phyloP scores from a whole-genome alignment of 2,888 invertebrate species.

The Mythimna pallens region DNA sequence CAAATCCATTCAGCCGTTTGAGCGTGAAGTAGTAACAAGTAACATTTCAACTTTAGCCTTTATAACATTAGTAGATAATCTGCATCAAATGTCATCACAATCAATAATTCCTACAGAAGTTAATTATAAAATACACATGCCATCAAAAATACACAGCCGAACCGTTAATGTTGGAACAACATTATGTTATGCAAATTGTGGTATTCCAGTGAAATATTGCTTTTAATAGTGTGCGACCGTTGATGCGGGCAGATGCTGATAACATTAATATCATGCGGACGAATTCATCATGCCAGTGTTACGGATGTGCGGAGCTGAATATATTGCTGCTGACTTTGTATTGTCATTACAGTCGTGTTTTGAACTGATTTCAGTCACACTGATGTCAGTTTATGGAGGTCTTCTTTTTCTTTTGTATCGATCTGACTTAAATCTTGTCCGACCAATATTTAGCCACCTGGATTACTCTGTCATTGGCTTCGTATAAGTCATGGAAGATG shows the following conservation, averaged over 20 bases:
- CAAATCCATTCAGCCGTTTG: too few relatives aligned
- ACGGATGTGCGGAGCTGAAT: slow-evolving; percentile 28
- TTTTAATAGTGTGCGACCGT: slow-evolving; percentile 68
- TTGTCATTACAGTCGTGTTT: slow-evolving; percentile 6
- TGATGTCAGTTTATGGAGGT: not conserved
- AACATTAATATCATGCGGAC: slow-evolving; percentile 69
- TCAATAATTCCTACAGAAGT: slow-evolving; percentile 24
- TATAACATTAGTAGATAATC: not conserved
- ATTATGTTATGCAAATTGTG: slow-evolving; percentile 73
- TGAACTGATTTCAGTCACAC: not conserved
- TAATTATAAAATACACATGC: slow-evolving; percentile 35
- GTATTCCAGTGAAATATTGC: slow-evolving; percentile 69
- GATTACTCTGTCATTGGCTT: too few relatives aligned
- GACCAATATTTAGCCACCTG: too few relatives aligned
- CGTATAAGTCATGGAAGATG: too few relatives aligned
- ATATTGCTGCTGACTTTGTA: slow-evolving; percentile 9
- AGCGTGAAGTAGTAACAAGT: too few relatives aligned
- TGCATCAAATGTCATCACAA: not conserved
- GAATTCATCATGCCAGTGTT: slow-evolving; percentile 56
- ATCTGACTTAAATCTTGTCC: too few relatives aligned
- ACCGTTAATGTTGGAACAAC: slow-evolving; percentile 62
- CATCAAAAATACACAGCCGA: slow-evolving; percentile 41
- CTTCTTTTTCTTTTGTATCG: too few relatives aligned
- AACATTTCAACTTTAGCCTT: too few relatives aligned
- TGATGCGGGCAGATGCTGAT: slow-evolving; percentile 71